Percentiles rank a stretch among this genome's conserved stretches.
phyloP scores from a whole-genome alignment of 2,797 vertebrate species.

The Falco biarmicus region DNA sequence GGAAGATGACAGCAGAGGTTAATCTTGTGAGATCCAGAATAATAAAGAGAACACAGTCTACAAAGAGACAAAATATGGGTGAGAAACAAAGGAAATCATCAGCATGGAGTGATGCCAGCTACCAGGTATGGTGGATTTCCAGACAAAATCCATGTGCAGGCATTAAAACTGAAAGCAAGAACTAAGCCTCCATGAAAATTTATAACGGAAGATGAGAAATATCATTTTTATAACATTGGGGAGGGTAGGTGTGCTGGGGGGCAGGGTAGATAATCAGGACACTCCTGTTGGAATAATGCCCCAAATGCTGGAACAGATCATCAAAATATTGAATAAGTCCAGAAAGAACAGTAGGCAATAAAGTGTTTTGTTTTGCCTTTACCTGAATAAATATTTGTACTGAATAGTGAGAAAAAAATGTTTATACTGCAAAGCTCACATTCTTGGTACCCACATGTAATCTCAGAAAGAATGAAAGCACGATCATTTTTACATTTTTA shows the following conservation, averaged over 20 bases:
- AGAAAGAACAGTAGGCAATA: background rate
- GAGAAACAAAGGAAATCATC: slow-evolving; percentile 31
- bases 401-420: background rate
- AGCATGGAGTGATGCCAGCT: background rate
- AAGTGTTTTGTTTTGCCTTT: background rate
- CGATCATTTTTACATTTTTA: background rate
- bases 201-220: background rate
- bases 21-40: background rate
- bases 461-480: background rate
- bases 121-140: background rate
- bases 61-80: background rate
- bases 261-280: background rate
- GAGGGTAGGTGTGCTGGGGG: background rate
- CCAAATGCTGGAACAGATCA: background rate
- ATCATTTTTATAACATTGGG: background rate
- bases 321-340: background rate
- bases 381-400: slow-evolving; percentile 5
- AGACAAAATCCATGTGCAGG: background rate
- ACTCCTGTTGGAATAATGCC: background rate
- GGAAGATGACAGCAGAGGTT: slow-evolving; percentile 36
- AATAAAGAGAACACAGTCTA: background rate
- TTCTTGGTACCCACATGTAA: background rate
- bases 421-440: background rate
- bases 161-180: background rate
- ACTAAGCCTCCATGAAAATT: background rate